Percentiles rank a stretch among this genome's conserved stretches.
Conservation (phyloP, 2,797 vertebrate species). For the Pagetopsis macropterus region DNA sequence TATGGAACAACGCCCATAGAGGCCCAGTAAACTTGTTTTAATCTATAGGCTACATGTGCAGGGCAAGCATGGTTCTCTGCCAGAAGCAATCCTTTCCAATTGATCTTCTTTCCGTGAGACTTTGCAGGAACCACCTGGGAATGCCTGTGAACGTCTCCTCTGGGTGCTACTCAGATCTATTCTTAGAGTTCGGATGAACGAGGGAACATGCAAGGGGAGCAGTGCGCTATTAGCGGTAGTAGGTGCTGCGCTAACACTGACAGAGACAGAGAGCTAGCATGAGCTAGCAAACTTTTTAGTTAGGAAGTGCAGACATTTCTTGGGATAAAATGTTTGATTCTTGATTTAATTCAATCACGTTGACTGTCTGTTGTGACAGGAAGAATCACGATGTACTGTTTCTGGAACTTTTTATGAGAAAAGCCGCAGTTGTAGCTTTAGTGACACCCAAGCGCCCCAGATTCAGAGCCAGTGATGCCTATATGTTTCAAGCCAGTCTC, state of each 20-base stretch:
- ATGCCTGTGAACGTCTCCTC: slow-evolving; percentile 44
- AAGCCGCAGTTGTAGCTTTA: slow-evolving; percentile 13
- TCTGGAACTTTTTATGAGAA: not conserved
- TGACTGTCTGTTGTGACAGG: not conserved
- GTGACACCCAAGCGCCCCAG: slow-evolving; percentile 33
- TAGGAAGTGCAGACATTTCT: slow-evolving; percentile 5
- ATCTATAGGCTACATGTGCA: slow-evolving; percentile 4
- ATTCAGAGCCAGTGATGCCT: slow-evolving; percentile 43
- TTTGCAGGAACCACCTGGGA: slow-evolving; percentile 50
- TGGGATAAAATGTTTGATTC: slow-evolving; percentile 18
- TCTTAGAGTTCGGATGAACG: slow-evolving; percentile 53
- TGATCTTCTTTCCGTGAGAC: slow-evolving; percentile 42
- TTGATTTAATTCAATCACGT: slow-evolving; percentile 26
- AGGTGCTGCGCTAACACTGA: slow-evolving; percentile 54
- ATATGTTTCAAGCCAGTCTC: not conserved
- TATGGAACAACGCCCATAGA: too few species aligned
- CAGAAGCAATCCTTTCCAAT: slow-evolving; percentile 24
- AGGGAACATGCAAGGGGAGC: slow-evolving; percentile 44
- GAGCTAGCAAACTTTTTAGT: not conserved
- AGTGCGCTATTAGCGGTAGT: slow-evolving; percentile 31
- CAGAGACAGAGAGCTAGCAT: slow-evolving; percentile 51
- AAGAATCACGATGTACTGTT: slow-evolving; percentile 5
- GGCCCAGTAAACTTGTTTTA: not conserved
- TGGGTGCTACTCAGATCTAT: slow-evolving; percentile 47
- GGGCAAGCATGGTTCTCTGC: not conserved